Conservation (phyloP, 2,888 invertebrate species). For the Chaitophorus viminalis region DNA sequence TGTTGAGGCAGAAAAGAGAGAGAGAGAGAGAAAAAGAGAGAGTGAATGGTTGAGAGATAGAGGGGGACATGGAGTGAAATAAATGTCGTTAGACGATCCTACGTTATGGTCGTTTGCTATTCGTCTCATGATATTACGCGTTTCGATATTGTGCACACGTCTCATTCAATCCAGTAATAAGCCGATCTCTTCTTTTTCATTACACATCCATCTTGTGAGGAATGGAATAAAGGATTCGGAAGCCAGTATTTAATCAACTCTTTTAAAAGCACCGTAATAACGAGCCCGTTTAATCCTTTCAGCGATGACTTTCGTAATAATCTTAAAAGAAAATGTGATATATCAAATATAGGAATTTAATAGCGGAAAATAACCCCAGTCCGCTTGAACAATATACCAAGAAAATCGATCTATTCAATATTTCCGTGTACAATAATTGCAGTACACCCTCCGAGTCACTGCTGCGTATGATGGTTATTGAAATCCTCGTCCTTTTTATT, state of each 20-base stretch:
- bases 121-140: background rate
- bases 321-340: slow-evolving; percentile 26
- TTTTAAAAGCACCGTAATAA: slow-evolving; percentile 3
- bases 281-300: slow-evolving; percentile 43
- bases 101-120: background rate
- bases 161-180: background rate
- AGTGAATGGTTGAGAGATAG: background rate
- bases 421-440: slow-evolving; percentile 8
- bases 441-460: background rate
- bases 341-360: slow-evolving; percentile 6
- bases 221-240: slow-evolving; percentile 4
- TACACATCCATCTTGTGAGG: background rate
- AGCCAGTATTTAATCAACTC: slow-evolving; percentile 36
- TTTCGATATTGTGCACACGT: slow-evolving; percentile 5
- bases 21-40: background rate
- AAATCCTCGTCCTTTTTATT: slow-evolving; percentile 25
- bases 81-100: background rate
- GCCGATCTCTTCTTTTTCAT: slow-evolving; percentile 20
- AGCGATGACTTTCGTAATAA: slow-evolving; percentile 31
- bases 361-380: background rate
- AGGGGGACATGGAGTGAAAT: background rate
- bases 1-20: background rate
- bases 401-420: background rate
- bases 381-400: background rate
- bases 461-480: slow-evolving; percentile 16